These are phyloP conservation scores for Oostethus manadensis DNA, from an alignment of 2,113 vertebrate species.

Conservation along the genomic window DNA sequence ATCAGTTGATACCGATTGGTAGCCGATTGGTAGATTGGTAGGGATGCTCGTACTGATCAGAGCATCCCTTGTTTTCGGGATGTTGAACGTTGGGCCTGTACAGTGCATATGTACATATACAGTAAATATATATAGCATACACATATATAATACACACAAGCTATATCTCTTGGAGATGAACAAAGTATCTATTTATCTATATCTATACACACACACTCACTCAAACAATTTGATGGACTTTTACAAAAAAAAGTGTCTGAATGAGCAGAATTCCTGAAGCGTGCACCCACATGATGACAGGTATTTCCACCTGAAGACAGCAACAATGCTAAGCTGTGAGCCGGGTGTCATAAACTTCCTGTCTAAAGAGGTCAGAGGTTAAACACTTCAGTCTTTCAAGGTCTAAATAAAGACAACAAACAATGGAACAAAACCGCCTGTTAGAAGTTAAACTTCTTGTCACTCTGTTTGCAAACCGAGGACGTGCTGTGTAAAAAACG, in stretches of 20 bases:
- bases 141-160: too few species aligned
- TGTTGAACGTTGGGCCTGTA: too few species aligned
- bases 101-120: too few species aligned
- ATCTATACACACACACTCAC: not conserved
- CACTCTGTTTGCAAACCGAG: not conserved
- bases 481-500: not conserved
- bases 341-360: constrained; percentile 54
- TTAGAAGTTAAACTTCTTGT: not conserved
- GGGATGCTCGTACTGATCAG: too few species aligned
- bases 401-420: constrained; percentile 22
- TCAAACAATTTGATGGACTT: constrained; percentile 3
- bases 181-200: too few species aligned
- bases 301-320: constrained; percentile 60
- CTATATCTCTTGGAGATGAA: too few species aligned
- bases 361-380: constrained; percentile 60
- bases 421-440: constrained; percentile 23
- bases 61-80: too few species aligned
- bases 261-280: constrained; percentile 33
- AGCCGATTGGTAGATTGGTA: too few species aligned
- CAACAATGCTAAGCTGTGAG: constrained; percentile 54
- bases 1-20: too few species aligned
- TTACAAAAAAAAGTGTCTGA: constrained; percentile 21
- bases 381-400: constrained; percentile 58
- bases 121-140: too few species aligned
- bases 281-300: constrained; percentile 49